Base-by-base conservation (phyloP, 2,113 vertebrate genomes). In the Heliornis fulica region DNA sequence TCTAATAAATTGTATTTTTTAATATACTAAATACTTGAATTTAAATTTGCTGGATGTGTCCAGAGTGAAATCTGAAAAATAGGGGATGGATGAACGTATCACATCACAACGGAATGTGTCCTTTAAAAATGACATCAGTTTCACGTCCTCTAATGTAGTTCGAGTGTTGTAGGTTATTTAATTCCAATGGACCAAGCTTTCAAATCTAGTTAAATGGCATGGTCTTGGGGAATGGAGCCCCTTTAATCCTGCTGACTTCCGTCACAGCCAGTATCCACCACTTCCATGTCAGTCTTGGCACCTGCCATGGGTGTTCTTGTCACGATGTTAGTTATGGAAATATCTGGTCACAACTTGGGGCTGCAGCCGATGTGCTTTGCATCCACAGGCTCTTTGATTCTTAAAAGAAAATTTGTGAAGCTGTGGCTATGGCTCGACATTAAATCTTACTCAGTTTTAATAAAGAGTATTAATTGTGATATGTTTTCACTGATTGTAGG, bases 71-170 rank as follows among this genome's bases (percentile, higher is more conserved):
- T 41, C 40, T 60, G 45, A 57, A 48, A 89, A 93, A 66, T 19
- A 12, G 32, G 6, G 9, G 12, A 43, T 25, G 83, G 79, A 23
- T 60, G 65, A 54, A 85, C 41, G 7, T 32, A 43, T 74, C 32
- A 19, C 54, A 61, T 64, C 65, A 28, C 34, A 79, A 72, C 45
- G 31, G 36, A 92, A 83, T 2, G 5, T 38, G 50, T 57, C 54
- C 70, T 74, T 87, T 95, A 86, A 95, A 91, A 87, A 86, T 90
- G 68, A 89, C 85, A 94, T 94, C 92, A 90, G 38, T 79, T 95
- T 90, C 86, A 81, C 51, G 34, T 48, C 46, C 54, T 32, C 59
- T 92, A 83, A 94, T 77, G 59, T 46, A 76, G 61, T 48, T 76
- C 6, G 8, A 92, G 89, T 71, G 71, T 11, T 72, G 45, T 78